Evolutionary conservation across 2,888 invertebrate species (phyloP).

Genomic region (Eupithecia abbreviata): DNA sequence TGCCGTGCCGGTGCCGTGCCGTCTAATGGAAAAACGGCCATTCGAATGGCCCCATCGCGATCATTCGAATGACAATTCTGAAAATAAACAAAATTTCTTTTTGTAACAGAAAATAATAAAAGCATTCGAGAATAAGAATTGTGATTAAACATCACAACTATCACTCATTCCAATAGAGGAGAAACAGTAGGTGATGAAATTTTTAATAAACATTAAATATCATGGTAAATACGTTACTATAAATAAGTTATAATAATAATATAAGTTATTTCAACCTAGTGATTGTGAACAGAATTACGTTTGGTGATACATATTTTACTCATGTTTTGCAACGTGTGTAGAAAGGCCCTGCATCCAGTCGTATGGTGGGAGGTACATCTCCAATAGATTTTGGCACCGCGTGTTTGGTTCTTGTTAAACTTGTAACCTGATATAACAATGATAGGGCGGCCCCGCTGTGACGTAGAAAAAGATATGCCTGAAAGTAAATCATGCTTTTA

Average conservation of each 20-base stretch:
- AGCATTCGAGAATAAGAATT: background rate
- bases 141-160: background rate
- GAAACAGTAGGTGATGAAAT: background rate
- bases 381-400: conserved; percentile 22
- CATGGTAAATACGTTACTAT: background rate
- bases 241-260: too few relatives aligned
- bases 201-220: background rate
- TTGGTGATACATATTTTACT: background rate
- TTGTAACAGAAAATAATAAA: background rate
- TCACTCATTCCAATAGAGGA: background rate
- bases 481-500: background rate
- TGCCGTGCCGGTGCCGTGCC: too few relatives aligned
- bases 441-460: background rate
- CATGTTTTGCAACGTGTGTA: conserved; percentile 38
- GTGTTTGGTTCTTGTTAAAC: conserved; percentile 2
- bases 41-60: too few relatives aligned
- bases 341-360: conserved; percentile 44
- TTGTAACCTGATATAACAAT: conserved; percentile 14
- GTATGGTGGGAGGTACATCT: conserved; percentile 27
- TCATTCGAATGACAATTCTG: too few relatives aligned
- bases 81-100: background rate
- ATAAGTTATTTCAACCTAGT: background rate
- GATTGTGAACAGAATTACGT: background rate
- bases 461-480: background rate
- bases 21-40: too few relatives aligned